phyloP scores from a whole-genome alignment of 2,888 invertebrate genomes.

The Meta bourneti region DNA sequence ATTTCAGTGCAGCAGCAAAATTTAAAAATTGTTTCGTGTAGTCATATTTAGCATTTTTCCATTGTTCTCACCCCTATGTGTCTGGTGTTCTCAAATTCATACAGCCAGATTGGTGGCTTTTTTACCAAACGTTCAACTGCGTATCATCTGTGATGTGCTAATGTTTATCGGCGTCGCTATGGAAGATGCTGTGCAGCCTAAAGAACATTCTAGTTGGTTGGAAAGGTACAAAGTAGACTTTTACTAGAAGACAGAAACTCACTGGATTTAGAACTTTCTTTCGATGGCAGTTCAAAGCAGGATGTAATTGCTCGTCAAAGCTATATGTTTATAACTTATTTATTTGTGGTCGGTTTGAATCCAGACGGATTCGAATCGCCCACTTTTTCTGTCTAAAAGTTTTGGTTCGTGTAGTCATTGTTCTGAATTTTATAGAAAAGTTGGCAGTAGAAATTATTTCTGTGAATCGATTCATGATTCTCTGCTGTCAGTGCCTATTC shows the following conservation, averaged over 20 bases:
- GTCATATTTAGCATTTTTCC: slow-evolving; percentile 46
- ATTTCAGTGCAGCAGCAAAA: slow-evolving; percentile 14
- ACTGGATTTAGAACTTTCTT: slow-evolving; percentile 54
- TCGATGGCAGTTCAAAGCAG: slow-evolving; percentile 13
- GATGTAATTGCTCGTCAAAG: slow-evolving; percentile 33
- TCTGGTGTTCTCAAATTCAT: slow-evolving; percentile 49
- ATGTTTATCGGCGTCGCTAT: slow-evolving; percentile 41
- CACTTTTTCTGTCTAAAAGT: slow-evolving; percentile 10
- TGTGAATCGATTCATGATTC: slow-evolving; percentile 6
- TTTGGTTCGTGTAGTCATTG: neutral
- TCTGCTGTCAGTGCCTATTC: slow-evolving; percentile 21
- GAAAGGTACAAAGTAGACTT: slow-evolving; percentile 45
- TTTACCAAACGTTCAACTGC: slow-evolving; percentile 54
- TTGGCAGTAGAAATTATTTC: slow-evolving; percentile 23
- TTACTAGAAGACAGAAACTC: slow-evolving; percentile 49
- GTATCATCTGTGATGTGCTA: slow-evolving; percentile 72
- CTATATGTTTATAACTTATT: slow-evolving; percentile 33
- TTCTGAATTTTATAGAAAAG: slow-evolving; percentile 2
- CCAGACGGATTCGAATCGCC: neutral
- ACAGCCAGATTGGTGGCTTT: slow-evolving; percentile 61
- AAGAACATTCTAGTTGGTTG: slow-evolving; percentile 61
- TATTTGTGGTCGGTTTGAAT: slow-evolving; percentile 29
- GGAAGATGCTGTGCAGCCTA: slow-evolving; percentile 43
- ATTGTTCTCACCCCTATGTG: slow-evolving; percentile 26
- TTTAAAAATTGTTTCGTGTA: slow-evolving; percentile 7